Evolutionary conservation across 2,113 vertebrate genomes (phyloP).

Genomic region (Pimephales promelas): DNA sequence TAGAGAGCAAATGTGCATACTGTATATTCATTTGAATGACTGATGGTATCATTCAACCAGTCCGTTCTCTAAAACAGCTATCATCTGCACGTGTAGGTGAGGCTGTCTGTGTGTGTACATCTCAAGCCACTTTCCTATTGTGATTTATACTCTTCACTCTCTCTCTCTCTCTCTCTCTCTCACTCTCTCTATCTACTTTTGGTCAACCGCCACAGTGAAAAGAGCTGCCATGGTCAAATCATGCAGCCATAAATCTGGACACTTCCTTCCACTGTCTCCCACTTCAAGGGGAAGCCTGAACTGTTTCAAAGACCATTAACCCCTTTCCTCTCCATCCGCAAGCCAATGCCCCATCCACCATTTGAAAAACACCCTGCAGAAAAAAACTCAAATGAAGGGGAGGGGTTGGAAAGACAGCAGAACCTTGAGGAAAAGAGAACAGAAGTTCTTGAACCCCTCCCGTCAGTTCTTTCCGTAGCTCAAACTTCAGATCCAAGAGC

Average conservation of each 20-base stretch:
- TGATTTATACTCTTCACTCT: conserved; percentile 72
- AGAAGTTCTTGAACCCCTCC: neutral
- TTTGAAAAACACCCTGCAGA: conserved; percentile 39
- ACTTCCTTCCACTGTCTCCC: conserved; percentile 79
- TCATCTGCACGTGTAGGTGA: conserved; percentile 22
- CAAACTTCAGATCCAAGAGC: neutral
- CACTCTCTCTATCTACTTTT: conserved; percentile 61
- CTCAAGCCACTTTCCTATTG: conserved; percentile 62
- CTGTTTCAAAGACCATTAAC: conserved; percentile 77
- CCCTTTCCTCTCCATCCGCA: conserved; percentile 61
- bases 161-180: conserved; percentile 60
- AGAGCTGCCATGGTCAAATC: conserved; percentile 63
- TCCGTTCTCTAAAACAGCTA: neutral
- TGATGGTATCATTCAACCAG: neutral
- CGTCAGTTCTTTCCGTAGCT: neutral
- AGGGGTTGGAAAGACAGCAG: neutral
- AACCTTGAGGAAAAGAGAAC: neutral
- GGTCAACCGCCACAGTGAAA: conserved; percentile 71
- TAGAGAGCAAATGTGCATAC: neutral
- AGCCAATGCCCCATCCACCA: conserved; percentile 38
- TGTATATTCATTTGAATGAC: too few species aligned
- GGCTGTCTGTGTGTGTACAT: conserved; percentile 57
- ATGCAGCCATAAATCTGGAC: conserved; percentile 77
- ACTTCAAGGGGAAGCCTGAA: conserved; percentile 77
- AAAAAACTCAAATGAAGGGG: conserved; percentile 45